Percentiles rank a stretch among this genome's conserved stretches.
phyloP scores from a whole-genome alignment of 2,888 invertebrate genomes.

The Polydrusus pterygomalis region DNA sequence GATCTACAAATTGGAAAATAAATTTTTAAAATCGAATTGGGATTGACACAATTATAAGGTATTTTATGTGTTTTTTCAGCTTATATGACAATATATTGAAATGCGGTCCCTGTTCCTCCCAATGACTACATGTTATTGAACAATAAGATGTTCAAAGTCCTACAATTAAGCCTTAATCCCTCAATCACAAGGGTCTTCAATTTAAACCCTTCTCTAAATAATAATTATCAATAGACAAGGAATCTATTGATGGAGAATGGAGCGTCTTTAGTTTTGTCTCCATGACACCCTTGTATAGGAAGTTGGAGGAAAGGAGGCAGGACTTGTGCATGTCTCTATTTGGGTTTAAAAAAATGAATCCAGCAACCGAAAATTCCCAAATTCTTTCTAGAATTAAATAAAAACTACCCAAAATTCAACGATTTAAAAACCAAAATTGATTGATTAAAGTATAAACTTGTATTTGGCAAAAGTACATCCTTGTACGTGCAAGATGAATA shows the following conservation, averaged over 20 bases:
- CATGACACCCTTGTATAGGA: conserved; percentile 7
- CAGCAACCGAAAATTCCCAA: too few relatives aligned
- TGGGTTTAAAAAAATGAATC: too few relatives aligned
- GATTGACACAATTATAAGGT: too few relatives aligned
- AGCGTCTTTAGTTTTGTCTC: conserved; percentile 12
- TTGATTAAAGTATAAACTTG: too few relatives aligned
- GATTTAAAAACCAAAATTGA: too few relatives aligned
- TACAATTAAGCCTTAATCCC: conserved; percentile 30
- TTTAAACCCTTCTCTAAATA: conserved; percentile 29
- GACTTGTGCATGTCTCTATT: too few relatives aligned
- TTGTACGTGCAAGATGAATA: background rate
- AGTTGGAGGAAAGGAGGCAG: too few relatives aligned
- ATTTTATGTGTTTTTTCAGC: background rate
- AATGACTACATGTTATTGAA: conserved; percentile 24
- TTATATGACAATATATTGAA: conserved; percentile 19
- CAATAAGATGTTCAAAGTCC: conserved; percentile 35
- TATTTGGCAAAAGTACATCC: too few relatives aligned
- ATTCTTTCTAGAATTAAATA: too few relatives aligned
- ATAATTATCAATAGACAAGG: conserved; percentile 35
- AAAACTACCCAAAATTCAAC: too few relatives aligned
- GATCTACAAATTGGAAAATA: too few relatives aligned
- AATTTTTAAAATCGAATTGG: too few relatives aligned
- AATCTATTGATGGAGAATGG: conserved; percentile 23
- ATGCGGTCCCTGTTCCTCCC: background rate
- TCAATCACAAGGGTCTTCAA: conserved; percentile 29